These are phyloP conservation scores for Meiosimyza platycephala DNA, from an alignment of 2,888 invertebrate species.

Conservation along the genomic window DNA sequence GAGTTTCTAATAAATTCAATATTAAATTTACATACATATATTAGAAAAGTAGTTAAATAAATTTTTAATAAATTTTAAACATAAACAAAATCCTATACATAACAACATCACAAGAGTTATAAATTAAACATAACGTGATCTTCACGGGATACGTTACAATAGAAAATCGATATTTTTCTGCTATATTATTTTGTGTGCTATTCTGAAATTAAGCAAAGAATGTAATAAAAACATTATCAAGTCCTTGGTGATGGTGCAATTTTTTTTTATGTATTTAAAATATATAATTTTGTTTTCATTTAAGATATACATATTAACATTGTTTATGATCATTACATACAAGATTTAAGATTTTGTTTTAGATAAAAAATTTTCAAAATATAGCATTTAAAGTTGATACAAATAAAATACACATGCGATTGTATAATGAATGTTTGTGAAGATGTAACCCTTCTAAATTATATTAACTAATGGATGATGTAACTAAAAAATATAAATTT, in stretches of 20 bases:
- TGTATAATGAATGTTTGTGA: conserved; percentile 21
- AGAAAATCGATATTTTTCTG: not conserved
- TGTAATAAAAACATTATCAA: conserved; percentile 37
- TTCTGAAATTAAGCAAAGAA: conserved; percentile 9
- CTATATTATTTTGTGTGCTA: conserved; percentile 17
- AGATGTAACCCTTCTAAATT: conserved; percentile 19
- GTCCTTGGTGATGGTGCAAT: conserved; percentile 50
- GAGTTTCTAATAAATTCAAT: not conserved
- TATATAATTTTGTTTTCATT: not conserved
- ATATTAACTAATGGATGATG: not conserved
- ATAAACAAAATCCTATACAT: not conserved
- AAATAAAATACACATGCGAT: not conserved
- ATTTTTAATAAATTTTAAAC: conserved; percentile 19
- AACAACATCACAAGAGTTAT: not conserved
- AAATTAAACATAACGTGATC: not conserved
- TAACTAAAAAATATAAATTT: conserved; percentile 9
- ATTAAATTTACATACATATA: not conserved
- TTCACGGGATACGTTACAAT: not conserved
- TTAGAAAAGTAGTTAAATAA: not conserved
- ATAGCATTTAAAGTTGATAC: conserved; percentile 13
- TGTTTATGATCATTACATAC: not conserved
- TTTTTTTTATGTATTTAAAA: conserved; percentile 44
- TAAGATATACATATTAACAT: too few species aligned
- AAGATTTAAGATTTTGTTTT: conserved; percentile 6
- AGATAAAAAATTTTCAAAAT: conserved; percentile 29